phyloP scores from a whole-genome alignment of 1,140 invertebrate genomes.

The Heliconius eleuchia region DNA sequence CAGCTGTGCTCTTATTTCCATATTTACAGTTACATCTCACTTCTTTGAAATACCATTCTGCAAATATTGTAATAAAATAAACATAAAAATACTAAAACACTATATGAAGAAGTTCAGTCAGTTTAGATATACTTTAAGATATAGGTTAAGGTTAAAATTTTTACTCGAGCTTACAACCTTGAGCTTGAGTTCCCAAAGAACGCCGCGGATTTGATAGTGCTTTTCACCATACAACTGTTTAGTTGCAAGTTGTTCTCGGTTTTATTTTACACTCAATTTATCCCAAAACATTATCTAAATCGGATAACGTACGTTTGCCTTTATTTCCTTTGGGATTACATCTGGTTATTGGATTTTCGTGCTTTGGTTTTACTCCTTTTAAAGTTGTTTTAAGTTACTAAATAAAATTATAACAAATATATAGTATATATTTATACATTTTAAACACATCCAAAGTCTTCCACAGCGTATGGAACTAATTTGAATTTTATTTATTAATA shows the following conservation, averaged over 20 bases:
- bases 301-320: constrained; percentile 52
- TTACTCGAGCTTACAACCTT: not conserved
- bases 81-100: too few relatives aligned
- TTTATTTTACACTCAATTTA: constrained; percentile 70
- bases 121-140: constrained; percentile 14
- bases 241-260: constrained; percentile 49
- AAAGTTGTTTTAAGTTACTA: constrained; percentile 2
- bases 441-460: too few relatives aligned
- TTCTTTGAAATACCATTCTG: too few relatives aligned
- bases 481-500: too few relatives aligned
- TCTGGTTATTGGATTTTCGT: constrained; percentile 14
- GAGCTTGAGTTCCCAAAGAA: constrained; percentile 33
- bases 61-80: too few relatives aligned
- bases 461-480: too few relatives aligned
- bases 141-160: constrained; percentile 28
- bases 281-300: constrained; percentile 53
- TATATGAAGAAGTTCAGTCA: too few relatives aligned
- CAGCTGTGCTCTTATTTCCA: too few relatives aligned
- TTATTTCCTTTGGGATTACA: constrained; percentile 38
- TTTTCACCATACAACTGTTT: constrained; percentile 48
- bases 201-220: constrained; percentile 44
- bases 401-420: not conserved
- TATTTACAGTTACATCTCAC: too few relatives aligned
- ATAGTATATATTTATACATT: not conserved
- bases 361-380: constrained; percentile 12